Evolutionary conservation across 1,140 invertebrate genomes (phyloP).

Genomic region (Trypoxylus dichotomus): DNA sequence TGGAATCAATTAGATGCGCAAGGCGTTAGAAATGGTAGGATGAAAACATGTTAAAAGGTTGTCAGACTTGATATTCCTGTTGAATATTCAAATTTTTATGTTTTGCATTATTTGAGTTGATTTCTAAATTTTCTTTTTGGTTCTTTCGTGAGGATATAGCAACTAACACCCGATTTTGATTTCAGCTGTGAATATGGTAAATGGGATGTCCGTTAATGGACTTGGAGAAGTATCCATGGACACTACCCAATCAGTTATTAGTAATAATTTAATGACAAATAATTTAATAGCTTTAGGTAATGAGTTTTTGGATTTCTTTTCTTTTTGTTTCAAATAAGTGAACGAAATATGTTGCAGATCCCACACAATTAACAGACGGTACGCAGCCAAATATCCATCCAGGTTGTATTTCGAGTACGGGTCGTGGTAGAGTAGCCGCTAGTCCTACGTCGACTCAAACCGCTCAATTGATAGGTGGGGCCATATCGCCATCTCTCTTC

Average conservation of each 20-base stretch:
- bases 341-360: conserved; percentile 36
- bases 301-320: background rate
- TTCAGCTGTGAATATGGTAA: conserved; percentile 75
- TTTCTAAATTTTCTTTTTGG: conserved; percentile 38
- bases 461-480: conserved; percentile 72
- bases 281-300: conserved; percentile 52
- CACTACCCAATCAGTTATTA: conserved; percentile 58
- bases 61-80: no score
- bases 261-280: conserved; percentile 58
- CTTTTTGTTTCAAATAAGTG: background rate
- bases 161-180: no score
- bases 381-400: conserved; percentile 66
- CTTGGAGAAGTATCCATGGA: conserved; percentile 75
- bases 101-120: no score
- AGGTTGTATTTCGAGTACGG: conserved; percentile 65
- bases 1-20: conserved; percentile 84
- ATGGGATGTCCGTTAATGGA: conserved; percentile 77
- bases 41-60: no score
- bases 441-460: conserved; percentile 66
- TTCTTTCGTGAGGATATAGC: no score
- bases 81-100: no score
- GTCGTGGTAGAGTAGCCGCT: conserved; percentile 61
- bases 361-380: conserved; percentile 49
- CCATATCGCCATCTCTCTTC: conserved; percentile 71
- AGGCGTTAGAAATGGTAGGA: conserved; percentile 63